Evolutionary conservation across 2,888 invertebrate species (phyloP), one percentile per base, ranked within the genome.

Genomic region (Hipparchia semele): DNA sequence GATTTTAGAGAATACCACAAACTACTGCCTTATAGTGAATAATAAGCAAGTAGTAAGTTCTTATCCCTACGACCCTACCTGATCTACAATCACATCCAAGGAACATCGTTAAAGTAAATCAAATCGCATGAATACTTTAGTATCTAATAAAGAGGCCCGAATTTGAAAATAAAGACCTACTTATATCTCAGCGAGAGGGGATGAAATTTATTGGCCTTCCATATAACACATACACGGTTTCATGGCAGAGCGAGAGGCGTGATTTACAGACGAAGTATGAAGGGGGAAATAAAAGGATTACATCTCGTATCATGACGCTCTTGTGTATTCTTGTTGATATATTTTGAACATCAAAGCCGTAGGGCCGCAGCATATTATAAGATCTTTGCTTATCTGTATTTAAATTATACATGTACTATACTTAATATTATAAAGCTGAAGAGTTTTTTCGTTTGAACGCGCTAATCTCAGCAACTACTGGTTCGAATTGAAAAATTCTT

Each of bases 121-220:
- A 65, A 33, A 33, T 33, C 6, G 12, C 33, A 10, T 53, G 65
- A 23, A 65, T 53, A 23, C 53, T 65, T 65, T 65, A 39, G 23
- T 51, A 53, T 53, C 65, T 65, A 65, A 65, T 65, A 65, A 65
- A 65, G 65, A 53, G 65, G 65, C 65, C 33, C 23, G 65, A 65
- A 65, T 65, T 65, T 53, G 33, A 33, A 53, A 65, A 65, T 65
- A 65, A 65, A 65, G 51, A 65, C 65, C 33, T 65, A 53, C 51
- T 65, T 65, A 65, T 58, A 59, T 68, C 54, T 8, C 13, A 46
- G 23, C 51, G 61, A 51, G 58, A 9, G 61, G 13, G 69, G 69
- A 13, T 80, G 80, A 84, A 89, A 91, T 90, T 90, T 90, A 91
- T 91, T 83, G 88, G 83, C 85, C 84, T 84, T 86, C 85, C 80